Base-by-base conservation (phyloP, 2,888 invertebrate species). In the Halictus ligatus region DNA sequence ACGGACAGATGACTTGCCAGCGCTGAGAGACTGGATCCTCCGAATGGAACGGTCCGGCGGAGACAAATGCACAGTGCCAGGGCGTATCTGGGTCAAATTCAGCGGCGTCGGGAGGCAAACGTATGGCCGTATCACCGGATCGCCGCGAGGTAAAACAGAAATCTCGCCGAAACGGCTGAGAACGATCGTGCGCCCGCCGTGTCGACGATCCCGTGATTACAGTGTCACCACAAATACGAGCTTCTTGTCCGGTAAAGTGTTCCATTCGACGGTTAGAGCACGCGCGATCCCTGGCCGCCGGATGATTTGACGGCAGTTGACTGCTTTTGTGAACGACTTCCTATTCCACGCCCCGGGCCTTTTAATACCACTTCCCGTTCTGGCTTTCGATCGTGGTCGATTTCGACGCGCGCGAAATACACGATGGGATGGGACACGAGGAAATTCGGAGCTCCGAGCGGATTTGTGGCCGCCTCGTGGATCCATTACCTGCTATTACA, bases 211-310 rank as follows among this genome's bases (percentile, higher is more conserved):
- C 64, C 69, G 40, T 76, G 80, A 84, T 85, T 85, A 79, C 75
- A 48, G 67, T 76, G 85, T 83, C 83, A 80, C 54, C 50, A 83
- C 83, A 84, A 85, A 85, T 80, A 85, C 69, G 35, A 48, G 64
- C 35, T 43, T 72, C 78, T 71, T 58, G 58, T 21, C 46, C 50
- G 18, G 50, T 29, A 50, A 72, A 77, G 40, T 29, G 50, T 77
- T 77, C 43, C 43, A 43, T 71, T 71, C n/a, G 75, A 29, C 40
- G 80, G 58, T 64, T 64, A 72, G 48, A 67, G 60, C 76, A 46
- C 76, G 80, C 75, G 54, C 72, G 64, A 76, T 71, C 48, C 43
- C 50, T 35, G n/a, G 48, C 40, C 48, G 67, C 50, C 21, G 21
- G 35, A 54, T 69, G 84, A 84, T 81, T 81, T 75, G 78, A 76